Evolutionary conservation across 2,888 invertebrate species (phyloP).

Genomic region (Zhengitettix transpicula): DNA sequence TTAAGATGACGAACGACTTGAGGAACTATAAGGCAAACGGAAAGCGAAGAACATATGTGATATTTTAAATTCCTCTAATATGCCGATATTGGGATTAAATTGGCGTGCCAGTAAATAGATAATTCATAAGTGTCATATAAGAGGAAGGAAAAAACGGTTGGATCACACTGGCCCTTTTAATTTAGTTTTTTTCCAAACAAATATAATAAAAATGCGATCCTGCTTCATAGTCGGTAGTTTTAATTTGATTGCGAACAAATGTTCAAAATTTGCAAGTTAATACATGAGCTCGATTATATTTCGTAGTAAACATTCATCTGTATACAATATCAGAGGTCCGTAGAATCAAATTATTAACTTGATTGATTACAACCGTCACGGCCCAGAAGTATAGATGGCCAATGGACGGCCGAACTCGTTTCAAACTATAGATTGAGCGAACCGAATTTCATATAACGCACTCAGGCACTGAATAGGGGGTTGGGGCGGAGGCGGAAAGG

Average conservation of each 20-base stretch:
- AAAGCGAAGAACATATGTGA: too few species aligned
- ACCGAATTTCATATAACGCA: not conserved
- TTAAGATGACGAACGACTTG: too few species aligned
- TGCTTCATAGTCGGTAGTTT: constrained; percentile 10
- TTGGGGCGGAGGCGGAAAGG: not conserved
- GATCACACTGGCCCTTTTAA: too few species aligned
- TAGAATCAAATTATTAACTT: constrained; percentile 13
- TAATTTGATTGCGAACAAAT: constrained; percentile 12
- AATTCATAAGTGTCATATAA: too few species aligned
- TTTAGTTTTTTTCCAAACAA: not conserved
- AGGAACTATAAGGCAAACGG: too few species aligned
- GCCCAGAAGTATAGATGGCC: constrained; percentile 11
- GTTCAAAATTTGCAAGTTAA: constrained; percentile 12
- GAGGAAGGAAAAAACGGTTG: too few species aligned
- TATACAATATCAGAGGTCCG: constrained; percentile 4
- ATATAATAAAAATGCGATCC: not conserved
- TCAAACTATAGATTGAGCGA: constrained; percentile 4
- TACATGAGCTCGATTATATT: constrained; percentile 13
- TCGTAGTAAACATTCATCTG: constrained; percentile 12
- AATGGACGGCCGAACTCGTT: constrained; percentile 11
- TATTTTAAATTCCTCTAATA: too few species aligned
- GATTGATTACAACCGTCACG: constrained; percentile 15
- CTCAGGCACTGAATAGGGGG: not conserved
- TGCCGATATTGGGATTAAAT: too few species aligned
- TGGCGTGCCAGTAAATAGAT: too few species aligned